phyloP scores from a whole-genome alignment of 2,888 invertebrate genomes.

The Caprella mutica region DNA sequence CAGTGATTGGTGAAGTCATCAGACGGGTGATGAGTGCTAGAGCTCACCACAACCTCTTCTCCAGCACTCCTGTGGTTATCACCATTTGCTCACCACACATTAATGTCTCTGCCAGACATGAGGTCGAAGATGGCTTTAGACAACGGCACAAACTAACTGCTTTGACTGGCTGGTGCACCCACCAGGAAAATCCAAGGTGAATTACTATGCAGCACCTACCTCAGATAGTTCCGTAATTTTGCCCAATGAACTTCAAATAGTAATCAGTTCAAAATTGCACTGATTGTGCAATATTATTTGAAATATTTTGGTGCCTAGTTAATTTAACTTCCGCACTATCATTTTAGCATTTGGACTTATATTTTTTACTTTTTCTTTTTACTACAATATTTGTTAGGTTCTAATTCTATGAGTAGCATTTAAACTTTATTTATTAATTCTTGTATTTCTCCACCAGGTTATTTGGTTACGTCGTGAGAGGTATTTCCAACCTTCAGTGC shows the following conservation, averaged over 20 bases:
- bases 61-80: conserved; percentile 18
- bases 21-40: conserved; percentile 27
- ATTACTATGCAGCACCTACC: not conserved
- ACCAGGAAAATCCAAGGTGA: conserved; percentile 31
- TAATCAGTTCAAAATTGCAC: no score
- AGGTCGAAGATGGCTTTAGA: conserved; percentile 4
- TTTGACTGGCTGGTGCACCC: conserved; percentile 29
- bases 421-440: no score
- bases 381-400: no score
- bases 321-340: no score
- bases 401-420: no score
- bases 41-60: conserved; percentile 31
- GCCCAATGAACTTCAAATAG: no score
- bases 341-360: no score
- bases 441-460: conserved; percentile 18
- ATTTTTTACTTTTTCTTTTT: no score
- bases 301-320: no score
- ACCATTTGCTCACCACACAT: conserved; percentile 16
- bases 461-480: conserved; percentile 30
- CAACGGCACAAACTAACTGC: conserved; percentile 23
- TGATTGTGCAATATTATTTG: not conserved
- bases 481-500: conserved; percentile 20
- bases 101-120: conserved; percentile 14
- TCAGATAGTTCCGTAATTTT: no score
- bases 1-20: conserved; percentile 32